A percentile compares a stretch with the other conserved stretches of the same genome.
Conservation (phyloP, 2,888 invertebrate species). For the Orthosia incerta region DNA sequence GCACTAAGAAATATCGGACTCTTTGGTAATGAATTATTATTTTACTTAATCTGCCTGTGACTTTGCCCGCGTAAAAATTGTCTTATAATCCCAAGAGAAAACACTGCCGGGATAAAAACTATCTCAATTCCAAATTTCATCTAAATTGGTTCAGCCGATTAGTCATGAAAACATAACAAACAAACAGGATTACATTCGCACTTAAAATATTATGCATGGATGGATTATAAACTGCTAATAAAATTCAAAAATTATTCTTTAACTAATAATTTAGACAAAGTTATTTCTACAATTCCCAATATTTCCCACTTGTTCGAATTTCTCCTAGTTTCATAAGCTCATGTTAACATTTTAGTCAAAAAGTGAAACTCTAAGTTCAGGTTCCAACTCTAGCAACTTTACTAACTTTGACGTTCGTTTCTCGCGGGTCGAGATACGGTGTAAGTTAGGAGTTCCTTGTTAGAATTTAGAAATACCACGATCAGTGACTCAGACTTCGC, state of each 20-base stretch:
- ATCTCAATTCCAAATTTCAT: too few relatives aligned
- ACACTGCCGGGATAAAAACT: too few relatives aligned
- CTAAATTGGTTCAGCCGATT: too few relatives aligned
- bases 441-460: background rate
- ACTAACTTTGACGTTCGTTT: slow-evolving; percentile 34
- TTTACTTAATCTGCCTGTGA: too few relatives aligned
- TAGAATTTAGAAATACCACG: background rate
- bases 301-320: background rate
- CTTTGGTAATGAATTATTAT: too few relatives aligned
- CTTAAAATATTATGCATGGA: background rate
- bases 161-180: too few relatives aligned
- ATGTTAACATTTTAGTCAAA: slow-evolving; percentile 47
- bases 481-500: too few relatives aligned
- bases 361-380: slow-evolving; percentile 35
- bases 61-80: too few relatives aligned
- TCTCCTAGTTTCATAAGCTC: slow-evolving; percentile 10
- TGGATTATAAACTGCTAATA: background rate
- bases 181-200: too few relatives aligned
- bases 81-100: too few relatives aligned
- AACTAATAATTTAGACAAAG: background rate
- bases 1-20: too few relatives aligned
- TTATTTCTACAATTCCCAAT: background rate
- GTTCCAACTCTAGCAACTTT: slow-evolving; percentile 34
- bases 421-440: slow-evolving; percentile 22
- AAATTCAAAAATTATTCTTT: background rate